These are phyloP conservation scores for Protaetia brevitarsis DNA, from an alignment of 1,140 invertebrate species.

Conservation along the genomic window DNA sequence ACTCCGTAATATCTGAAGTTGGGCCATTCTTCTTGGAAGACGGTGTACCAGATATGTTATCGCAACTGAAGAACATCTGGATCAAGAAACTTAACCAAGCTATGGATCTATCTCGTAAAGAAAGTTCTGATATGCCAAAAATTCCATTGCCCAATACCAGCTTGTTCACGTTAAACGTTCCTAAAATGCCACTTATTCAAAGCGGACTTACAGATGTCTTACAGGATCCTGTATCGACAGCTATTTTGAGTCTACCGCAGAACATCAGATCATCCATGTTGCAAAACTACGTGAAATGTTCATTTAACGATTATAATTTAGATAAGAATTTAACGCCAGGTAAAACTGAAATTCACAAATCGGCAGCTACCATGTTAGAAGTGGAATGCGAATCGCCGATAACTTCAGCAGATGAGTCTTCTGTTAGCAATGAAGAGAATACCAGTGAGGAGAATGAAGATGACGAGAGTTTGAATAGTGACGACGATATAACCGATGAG, in stretches of 20 bases:
- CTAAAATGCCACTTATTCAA: neutral
- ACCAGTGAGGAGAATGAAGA: neutral
- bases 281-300: neutral
- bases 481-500: slow-evolving; percentile 3
- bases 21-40: neutral
- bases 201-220: neutral
- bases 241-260: neutral
- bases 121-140: neutral
- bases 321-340: neutral
- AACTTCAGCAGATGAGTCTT: neutral
- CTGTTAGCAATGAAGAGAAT: neutral
- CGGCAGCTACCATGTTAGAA: neutral
- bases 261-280: neutral
- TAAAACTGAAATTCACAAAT: neutral
- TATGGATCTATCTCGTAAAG: neutral
- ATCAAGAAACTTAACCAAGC: slow-evolving; percentile 2
- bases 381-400: neutral
- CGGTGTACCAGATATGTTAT: neutral
- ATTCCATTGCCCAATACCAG: neutral
- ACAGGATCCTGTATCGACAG: neutral
- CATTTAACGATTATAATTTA: neutral
- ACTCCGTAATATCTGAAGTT: neutral
- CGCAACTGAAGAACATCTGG: neutral
- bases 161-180: neutral
- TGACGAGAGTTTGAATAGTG: neutral